A percentile compares a stretch with the other conserved stretches of the same genome.
Conservation (phyloP, 1,140 invertebrate genomes). For the Cecropterus lyciades region DNA sequence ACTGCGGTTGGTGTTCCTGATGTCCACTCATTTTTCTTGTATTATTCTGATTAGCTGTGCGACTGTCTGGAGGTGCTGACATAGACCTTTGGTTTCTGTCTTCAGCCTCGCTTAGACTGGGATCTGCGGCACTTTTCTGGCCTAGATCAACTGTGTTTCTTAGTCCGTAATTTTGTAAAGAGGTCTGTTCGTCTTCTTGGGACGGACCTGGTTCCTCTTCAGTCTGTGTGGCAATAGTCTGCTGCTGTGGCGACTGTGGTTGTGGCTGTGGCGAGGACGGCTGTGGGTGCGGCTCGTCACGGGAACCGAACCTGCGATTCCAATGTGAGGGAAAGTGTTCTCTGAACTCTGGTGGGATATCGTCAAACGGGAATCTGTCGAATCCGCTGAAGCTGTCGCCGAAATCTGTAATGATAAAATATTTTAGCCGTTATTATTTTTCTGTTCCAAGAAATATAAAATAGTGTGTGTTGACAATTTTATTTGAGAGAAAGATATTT, state of each 20-base stretch:
- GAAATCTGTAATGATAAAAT: conserved; percentile 75
- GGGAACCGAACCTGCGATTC: conserved; percentile 73
- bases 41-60: conserved; percentile 59
- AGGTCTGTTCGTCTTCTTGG: conserved; percentile 51
- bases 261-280: conserved; percentile 51
- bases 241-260: conserved; percentile 58
- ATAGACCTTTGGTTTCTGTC: conserved; percentile 87
- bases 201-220: conserved; percentile 57
- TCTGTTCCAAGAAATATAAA: too few species aligned
- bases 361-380: conserved; percentile 85
- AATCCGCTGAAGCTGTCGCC: conserved; percentile 78
- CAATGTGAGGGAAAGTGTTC: conserved; percentile 85
- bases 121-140: conserved; percentile 86
- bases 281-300: conserved; percentile 57
- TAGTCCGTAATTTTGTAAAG: conserved; percentile 88
- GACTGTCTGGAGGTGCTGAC: conserved; percentile 87
- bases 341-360: conserved; percentile 85
- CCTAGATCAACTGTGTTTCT: conserved; percentile 92
- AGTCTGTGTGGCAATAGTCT: conserved; percentile 83
- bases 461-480: too few species aligned
- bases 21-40: conserved; percentile 75
- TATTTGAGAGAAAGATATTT: too few species aligned
- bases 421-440: conserved; percentile 13
- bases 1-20: conserved; percentile 64
- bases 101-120: conserved; percentile 82